Base-by-base conservation (phyloP, 1,140 invertebrate species). In the Caenorhabditis latens region DNA sequence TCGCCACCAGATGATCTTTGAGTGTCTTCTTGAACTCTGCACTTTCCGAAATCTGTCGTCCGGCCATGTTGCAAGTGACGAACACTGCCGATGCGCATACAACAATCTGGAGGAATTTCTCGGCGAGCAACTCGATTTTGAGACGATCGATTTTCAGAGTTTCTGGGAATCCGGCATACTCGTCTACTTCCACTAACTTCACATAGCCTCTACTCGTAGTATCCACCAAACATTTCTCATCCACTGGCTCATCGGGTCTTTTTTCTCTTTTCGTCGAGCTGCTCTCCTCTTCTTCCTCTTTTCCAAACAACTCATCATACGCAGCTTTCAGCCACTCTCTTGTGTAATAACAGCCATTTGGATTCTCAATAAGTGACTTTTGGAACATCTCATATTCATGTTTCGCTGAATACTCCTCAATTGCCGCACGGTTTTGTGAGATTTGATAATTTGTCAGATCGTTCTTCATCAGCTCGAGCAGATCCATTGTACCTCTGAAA, bases 391-490 rank as follows among this genome's bases (percentile, higher is more conserved):
- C 75, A n/a, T 83, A 86, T 65, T 86, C 86, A 2, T 57, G 21
- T 55, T 86, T 86, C 5, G 86, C 75, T 57, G 65, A 79, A n/a
- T 86, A 75, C 32, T 86, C 86, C 46, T 86, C 86, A 19, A 86
- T 75, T 9, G 61, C 71, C 19, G 42, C 13, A 19, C 86, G 71
- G 21, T 86, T 86, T 24, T 83, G 53, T 0, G 75, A 83, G n/a
- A 86, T 83, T 48, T 57, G 65, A 61, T 61, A 86, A 32, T 86
- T 86, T n/a, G 86, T 67, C 16, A 86, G 48, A 42, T 86, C 86
- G n/a, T 83, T 83, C 46, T 86, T 86, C 75, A 86, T 86, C 3
- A 63, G 50, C 42, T 86, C 86, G 13, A 86, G 75, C 3, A 86
- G 63, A 16, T 71, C 61, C 46, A 86, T 79, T 6, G 71, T 86